A percentile compares a stretch with the other conserved stretches of the same genome.
These are phyloP conservation scores for Shargacucullia verbasci DNA, from an alignment of 2,888 invertebrate genomes.

Conservation along the genomic window DNA sequence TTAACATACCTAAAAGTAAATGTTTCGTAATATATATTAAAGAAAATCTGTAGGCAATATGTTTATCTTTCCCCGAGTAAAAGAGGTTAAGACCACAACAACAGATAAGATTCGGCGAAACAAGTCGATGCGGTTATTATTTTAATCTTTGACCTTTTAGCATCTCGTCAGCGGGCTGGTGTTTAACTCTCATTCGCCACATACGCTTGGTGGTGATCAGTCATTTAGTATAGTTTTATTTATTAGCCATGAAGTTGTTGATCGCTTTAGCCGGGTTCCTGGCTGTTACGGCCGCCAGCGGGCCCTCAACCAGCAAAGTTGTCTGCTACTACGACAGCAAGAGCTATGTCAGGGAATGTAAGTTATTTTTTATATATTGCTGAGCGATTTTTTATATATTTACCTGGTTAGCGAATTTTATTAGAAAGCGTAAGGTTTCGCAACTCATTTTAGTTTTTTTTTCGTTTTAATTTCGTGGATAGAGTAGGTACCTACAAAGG, in stretches of 20 bases:
- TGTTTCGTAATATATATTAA: not conserved
- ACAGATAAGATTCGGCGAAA: slow-evolving; percentile 69
- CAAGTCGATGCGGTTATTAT: slow-evolving; percentile 65
- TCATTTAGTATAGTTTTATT: slow-evolving; percentile 59
- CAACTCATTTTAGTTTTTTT: slow-evolving; percentile 10
- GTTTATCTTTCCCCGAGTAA: slow-evolving; percentile 36
- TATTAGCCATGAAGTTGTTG: slow-evolving; percentile 71
- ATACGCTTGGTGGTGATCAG: slow-evolving; percentile 74
- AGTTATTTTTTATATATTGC: slow-evolving; percentile 72
- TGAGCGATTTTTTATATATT: slow-evolving; percentile 49
- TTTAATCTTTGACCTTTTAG: slow-evolving; percentile 75
- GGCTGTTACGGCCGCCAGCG: slow-evolving; percentile 74
- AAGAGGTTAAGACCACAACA: slow-evolving; percentile 54
- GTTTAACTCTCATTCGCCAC: slow-evolving; percentile 76
- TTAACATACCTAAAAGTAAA: too few species aligned
- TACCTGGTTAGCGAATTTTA: slow-evolving; percentile 4
- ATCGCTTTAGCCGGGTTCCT: slow-evolving; percentile 71
- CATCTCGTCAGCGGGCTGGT: slow-evolving; percentile 54
- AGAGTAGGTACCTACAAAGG: not conserved
- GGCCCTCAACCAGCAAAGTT: slow-evolving; percentile 88
- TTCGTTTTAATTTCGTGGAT: not conserved
- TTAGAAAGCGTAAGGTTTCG: slow-evolving; percentile 44
- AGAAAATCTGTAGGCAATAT: slow-evolving; percentile 15
- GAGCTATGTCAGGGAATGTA: slow-evolving; percentile 91
- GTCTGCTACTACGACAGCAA: slow-evolving; percentile 93